phyloP scores from a whole-genome alignment of 2,888 invertebrate genomes.

The Ophion slaviceki region DNA sequence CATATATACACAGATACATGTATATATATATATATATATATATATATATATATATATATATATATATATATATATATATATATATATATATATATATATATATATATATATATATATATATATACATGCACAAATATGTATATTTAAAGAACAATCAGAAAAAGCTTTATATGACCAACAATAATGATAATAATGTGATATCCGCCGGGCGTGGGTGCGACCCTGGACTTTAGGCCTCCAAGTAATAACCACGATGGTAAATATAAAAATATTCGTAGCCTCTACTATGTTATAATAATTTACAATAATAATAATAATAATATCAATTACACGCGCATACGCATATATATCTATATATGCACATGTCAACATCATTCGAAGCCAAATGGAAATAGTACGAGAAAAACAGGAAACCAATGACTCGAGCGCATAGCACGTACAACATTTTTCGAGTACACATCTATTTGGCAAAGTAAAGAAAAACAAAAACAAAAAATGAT shows the following conservation, averaged over 20 bases:
- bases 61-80: not conserved
- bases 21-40: not conserved
- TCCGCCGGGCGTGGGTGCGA: slow-evolving; percentile 77
- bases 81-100: not conserved
- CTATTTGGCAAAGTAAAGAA: slow-evolving; percentile 41
- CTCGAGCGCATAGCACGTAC: slow-evolving; percentile 54
- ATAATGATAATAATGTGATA: slow-evolving; percentile 39
- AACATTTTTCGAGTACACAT: slow-evolving; percentile 46
- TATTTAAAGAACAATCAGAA: slow-evolving; percentile 21
- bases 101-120: not conserved
- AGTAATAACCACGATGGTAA: slow-evolving; percentile 63
- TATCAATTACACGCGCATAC: not conserved
- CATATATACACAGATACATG: no score
- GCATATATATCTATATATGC: slow-evolving; percentile 11
- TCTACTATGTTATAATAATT: slow-evolving; percentile 41
- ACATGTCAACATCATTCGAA: slow-evolving; percentile 32
- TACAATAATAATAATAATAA: slow-evolving; percentile 1
- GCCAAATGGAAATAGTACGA: slow-evolving; percentile 24
- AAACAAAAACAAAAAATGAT: slow-evolving; percentile 40
- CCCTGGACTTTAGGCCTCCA: slow-evolving; percentile 75
- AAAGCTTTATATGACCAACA: slow-evolving; percentile 21
- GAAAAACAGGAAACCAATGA: slow-evolving; percentile 31
- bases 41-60: not conserved
- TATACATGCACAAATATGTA: slow-evolving; percentile 2
- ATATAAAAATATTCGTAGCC: slow-evolving; percentile 54